phyloP scores from a whole-genome alignment of 2,797 vertebrate species.

The Setipinna tenuifilis region DNA sequence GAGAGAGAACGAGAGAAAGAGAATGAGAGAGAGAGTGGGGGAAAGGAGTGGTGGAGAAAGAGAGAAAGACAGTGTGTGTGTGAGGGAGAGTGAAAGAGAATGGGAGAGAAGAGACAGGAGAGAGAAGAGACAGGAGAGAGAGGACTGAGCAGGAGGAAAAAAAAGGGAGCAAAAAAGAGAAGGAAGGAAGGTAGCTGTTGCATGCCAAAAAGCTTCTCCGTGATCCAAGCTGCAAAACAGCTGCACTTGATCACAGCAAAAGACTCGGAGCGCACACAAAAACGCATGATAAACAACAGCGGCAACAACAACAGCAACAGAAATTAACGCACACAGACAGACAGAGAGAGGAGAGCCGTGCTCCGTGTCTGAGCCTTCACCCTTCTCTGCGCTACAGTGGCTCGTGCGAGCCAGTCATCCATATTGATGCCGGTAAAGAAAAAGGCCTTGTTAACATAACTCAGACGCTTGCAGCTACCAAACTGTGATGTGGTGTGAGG shows the following conservation, averaged over 20 bases:
- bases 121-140: conserved; percentile 53
- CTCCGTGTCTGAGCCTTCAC: conserved; percentile 63
- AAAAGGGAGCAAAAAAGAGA: conserved; percentile 45
- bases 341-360: conserved; percentile 50
- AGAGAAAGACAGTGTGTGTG: not conserved
- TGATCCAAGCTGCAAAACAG: conserved; percentile 72
- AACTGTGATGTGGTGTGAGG: conserved; percentile 56
- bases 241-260: conserved; percentile 76
- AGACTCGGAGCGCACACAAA: conserved; percentile 73
- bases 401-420: conserved; percentile 68
- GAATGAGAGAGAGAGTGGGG: conserved; percentile 49
- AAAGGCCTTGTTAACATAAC: conserved; percentile 73
- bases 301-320: conserved; percentile 37
- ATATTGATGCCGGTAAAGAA: conserved; percentile 75
- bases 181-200: conserved; percentile 58
- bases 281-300: conserved; percentile 74
- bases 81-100: conserved; percentile 16
- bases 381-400: conserved; percentile 68
- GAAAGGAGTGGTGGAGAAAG: conserved; percentile 27
- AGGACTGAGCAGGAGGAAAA: conserved; percentile 24
- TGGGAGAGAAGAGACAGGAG: conserved; percentile 2
- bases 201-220: conserved; percentile 67
- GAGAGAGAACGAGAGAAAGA: conserved; percentile 43
- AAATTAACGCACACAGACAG: conserved; percentile 63
- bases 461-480: conserved; percentile 64